phyloP scores from a whole-genome alignment of 2,797 vertebrate species.

The Gallinago nigripennis region DNA sequence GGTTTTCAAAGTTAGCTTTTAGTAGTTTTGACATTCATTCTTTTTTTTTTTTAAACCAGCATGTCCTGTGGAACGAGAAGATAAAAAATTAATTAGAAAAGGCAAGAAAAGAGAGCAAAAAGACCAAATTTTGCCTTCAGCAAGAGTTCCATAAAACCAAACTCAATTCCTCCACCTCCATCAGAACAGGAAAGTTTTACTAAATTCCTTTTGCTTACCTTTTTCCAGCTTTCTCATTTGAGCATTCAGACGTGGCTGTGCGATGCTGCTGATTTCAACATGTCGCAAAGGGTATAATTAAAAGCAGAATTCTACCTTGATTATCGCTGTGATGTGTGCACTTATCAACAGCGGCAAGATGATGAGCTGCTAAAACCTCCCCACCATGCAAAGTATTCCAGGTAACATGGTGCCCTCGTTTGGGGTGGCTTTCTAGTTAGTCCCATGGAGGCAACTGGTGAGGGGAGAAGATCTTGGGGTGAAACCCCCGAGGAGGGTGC shows the following conservation, averaged over 20 bases:
- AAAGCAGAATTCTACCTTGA: constrained; percentile 47
- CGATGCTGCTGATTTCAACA: neutral
- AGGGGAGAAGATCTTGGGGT: neutral
- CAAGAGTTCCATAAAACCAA: neutral
- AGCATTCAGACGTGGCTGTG: neutral
- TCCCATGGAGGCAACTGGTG: fast-evolving
- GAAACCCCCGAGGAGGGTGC: neutral
- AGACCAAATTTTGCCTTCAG: neutral
- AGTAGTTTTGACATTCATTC: neutral
- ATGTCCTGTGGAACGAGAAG: neutral
- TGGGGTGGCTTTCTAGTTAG: neutral
- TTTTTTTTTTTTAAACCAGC: neutral
- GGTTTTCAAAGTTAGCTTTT: constrained; percentile 7
- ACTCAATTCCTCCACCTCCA: neutral
- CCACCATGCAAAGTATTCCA: fast-evolving
- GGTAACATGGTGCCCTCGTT: fast-evolving
- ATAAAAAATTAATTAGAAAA: constrained; percentile 14
- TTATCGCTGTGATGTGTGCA: neutral
- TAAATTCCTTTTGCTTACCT: neutral
- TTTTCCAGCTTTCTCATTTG: neutral
- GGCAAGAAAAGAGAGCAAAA: constrained; percentile 1
- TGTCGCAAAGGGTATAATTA: constrained; percentile 11
- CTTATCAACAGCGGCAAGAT: neutral
- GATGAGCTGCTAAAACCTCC: constrained; percentile 1
- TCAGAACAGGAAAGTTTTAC: neutral